Evolutionary conservation across 1,140 invertebrate species (phyloP).

Genomic region (Helicoverpa armigera): DNA sequence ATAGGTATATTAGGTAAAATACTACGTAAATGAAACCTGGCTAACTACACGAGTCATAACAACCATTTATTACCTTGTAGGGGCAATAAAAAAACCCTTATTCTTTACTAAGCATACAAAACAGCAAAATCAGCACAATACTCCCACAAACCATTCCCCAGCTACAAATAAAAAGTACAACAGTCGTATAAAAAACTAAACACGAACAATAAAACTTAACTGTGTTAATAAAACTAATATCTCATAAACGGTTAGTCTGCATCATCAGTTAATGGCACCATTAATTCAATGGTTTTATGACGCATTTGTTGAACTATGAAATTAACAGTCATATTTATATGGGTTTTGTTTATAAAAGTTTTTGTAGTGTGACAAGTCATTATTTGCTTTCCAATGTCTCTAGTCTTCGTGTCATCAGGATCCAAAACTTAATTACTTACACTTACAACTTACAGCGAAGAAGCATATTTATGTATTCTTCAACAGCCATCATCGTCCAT

Average conservation of each 20-base stretch:
- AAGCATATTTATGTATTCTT: too few species aligned
- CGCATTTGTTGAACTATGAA: conserved; percentile 31
- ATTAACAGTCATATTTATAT: conserved; percentile 35
- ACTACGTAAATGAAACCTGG: too few species aligned
- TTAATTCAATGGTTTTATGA: conserved; percentile 44
- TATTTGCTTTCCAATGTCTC: too few species aligned
- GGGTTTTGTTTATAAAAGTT: background rate
- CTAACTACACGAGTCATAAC: too few species aligned
- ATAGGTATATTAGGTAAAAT: too few species aligned
- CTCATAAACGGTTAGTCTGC: conserved; percentile 18
- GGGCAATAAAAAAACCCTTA: too few species aligned
- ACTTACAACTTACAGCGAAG: too few species aligned
- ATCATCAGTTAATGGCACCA: conserved; percentile 38
- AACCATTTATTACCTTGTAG: too few species aligned
- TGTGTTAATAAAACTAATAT: conserved; percentile 32
- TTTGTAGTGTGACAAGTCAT: background rate
- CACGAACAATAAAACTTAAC: conserved; percentile 28
- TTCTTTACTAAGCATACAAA: background rate
- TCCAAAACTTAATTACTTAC: too few species aligned
- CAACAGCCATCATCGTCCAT: too few species aligned
- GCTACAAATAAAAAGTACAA: conserved; percentile 11
- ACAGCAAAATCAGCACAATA: background rate
- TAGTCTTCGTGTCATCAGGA: too few species aligned
- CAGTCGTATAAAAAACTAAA: conserved; percentile 14
- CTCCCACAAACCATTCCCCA: background rate